Evolutionary conservation across 2,888 invertebrate species (phyloP).

Genomic region (Amphipoea oculea): DNA sequence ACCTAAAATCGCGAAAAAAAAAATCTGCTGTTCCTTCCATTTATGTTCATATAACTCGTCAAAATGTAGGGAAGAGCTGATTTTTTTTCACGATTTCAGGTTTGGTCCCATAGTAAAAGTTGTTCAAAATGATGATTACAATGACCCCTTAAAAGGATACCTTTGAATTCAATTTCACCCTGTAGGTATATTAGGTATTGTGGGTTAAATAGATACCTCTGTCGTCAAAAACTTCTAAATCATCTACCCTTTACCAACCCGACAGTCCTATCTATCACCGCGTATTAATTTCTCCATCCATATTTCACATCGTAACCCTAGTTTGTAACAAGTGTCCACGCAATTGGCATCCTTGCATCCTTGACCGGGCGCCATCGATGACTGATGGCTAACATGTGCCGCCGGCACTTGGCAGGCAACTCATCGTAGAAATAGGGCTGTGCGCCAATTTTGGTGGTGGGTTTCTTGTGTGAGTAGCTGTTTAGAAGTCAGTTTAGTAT

Average conservation of each 20-base stretch:
- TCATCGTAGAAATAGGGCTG: slow-evolving; percentile 83
- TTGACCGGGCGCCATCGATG: slow-evolving; percentile 88
- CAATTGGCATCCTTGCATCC: slow-evolving; percentile 87
- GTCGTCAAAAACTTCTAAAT: not conserved
- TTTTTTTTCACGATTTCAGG: too few relatives aligned
- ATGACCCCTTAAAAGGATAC: too few relatives aligned
- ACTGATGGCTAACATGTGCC: slow-evolving; percentile 87
- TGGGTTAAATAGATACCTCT: not conserved
- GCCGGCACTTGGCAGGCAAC: slow-evolving; percentile 82
- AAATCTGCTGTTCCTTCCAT: too few relatives aligned
- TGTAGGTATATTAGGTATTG: not conserved
- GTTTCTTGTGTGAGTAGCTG: not conserved
- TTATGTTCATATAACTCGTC: too few relatives aligned
- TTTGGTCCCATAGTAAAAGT: too few relatives aligned
- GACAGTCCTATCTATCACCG: slow-evolving; percentile 58
- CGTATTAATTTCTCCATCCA: slow-evolving; percentile 57
- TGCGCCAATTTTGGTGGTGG: slow-evolving; percentile 46
- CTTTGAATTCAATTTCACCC: too few relatives aligned
- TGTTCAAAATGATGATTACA: too few relatives aligned
- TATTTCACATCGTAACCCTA: slow-evolving; percentile 63
- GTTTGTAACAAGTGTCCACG: slow-evolving; percentile 81
- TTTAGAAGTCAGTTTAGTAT: not conserved
- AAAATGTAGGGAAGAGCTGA: too few relatives aligned
- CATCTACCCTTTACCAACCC: slow-evolving; percentile 9
- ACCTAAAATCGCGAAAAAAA: too few relatives aligned